Base-by-base conservation (phyloP, 2,113 vertebrate genomes). In the Neofelis nebulosa region DNA sequence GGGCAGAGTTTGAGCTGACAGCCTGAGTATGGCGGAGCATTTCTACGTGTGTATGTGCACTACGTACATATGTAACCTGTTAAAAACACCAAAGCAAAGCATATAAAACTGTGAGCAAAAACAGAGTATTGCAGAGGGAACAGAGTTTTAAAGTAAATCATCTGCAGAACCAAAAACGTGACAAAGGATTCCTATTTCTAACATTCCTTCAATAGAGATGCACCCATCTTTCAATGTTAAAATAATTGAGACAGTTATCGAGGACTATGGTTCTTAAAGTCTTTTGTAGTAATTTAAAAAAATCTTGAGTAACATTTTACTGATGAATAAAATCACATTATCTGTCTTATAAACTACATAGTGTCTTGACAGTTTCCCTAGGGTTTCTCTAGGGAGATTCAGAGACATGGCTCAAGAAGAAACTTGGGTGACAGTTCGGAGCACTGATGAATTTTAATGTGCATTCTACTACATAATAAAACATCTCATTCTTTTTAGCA, bases 401-500 rank as follows among this genome's bases (percentile, higher is more conserved):
- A 90, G n/a, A 81, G 69, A 93, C 52, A 50, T 7, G 45, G n/a
- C 61, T 96, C 68, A 69, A 91, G 65, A 57, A 55, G 69, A 94
- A 95, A 16, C 19, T 57, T 89, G 52, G 79, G 76, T 91, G 50
- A 87, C 85, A 88, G 41, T 94, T 83, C 50, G 74, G 41, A 95
- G 65, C 36, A 55, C 65, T 80, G 48, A 90, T 84, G 76, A 96
- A 97, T 87, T 96, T 89, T 90, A 95, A 91, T 93, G 50, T 83
- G 36, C 52, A 78, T 88, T 91, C 84, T 63, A 48, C 55, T 65
- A 57, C 61, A 68, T 91, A 94, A 87, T 68, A 96, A 93, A 97
- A 76, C 36, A 93, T 65, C 79, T 95, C n/a, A 95, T 83, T 92
- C 76, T 97, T 89, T 95, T 97, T 45, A 93, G 89, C 71, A 95